phyloP scores from a whole-genome alignment of 1,140 invertebrate genomes.

The Drosophila varians region DNA sequence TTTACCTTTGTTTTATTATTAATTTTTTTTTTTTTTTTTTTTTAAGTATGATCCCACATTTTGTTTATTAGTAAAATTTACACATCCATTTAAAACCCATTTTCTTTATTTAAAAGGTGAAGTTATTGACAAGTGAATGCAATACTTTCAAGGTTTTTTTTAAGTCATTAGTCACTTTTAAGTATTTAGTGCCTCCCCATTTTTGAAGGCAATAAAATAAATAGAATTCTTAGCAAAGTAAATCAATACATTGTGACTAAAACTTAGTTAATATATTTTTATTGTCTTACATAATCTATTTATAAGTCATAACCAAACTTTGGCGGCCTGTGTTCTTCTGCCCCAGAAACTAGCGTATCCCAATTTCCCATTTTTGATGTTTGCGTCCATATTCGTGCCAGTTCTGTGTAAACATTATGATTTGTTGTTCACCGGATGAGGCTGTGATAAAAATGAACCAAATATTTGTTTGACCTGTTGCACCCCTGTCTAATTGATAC shows the following conservation, averaged over 20 bases:
- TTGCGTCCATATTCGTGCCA: constrained; percentile 8
- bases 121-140: background rate
- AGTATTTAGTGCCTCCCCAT: too few relatives aligned
- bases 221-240: background rate
- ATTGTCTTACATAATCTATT: background rate
- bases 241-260: background rate
- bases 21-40: too few relatives aligned
- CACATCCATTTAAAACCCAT: background rate
- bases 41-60: too few relatives aligned
- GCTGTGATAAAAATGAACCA: constrained; percentile 39
- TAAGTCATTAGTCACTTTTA: too few relatives aligned
- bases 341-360: too few relatives aligned
- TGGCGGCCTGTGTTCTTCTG: background rate
- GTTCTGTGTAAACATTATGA: constrained; percentile 13
- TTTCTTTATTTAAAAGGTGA: background rate
- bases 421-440: constrained; percentile 10
- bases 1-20: too few relatives aligned
- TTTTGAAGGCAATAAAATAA: background rate
- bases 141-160: background rate
- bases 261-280: background rate
- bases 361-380: constrained; percentile 3
- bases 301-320: background rate
- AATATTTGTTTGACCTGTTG: constrained; percentile 43
- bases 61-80: background rate
- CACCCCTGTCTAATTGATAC: constrained; percentile 27